phyloP scores from a whole-genome alignment of 1,140 invertebrate species.

The Trichogramma pretiosum region DNA sequence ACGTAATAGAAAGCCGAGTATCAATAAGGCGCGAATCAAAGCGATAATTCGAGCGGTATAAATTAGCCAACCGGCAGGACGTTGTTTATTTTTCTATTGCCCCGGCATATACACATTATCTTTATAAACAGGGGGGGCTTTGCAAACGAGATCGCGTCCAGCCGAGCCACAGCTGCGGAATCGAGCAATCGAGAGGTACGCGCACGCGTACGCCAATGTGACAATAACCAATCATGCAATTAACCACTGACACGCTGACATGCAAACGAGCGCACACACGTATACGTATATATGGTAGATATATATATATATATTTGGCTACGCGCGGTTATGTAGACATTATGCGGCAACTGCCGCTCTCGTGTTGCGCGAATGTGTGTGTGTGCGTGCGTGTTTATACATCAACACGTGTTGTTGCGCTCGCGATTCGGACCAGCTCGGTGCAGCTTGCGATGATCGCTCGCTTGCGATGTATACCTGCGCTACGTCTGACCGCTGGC shows the following conservation, averaged over 20 bases:
- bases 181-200: neutral
- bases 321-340: conserved; percentile 40
- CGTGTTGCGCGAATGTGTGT: conserved; percentile 29
- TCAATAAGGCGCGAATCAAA: too few species aligned
- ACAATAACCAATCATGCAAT: conserved; percentile 43
- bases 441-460: too few species aligned
- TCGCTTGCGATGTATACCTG: too few species aligned
- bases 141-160: conserved; percentile 4
- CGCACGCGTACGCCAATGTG: conserved; percentile 17
- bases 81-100: too few species aligned
- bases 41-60: too few species aligned
- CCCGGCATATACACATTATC: neutral
- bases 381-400: conserved; percentile 13
- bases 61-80: too few species aligned
- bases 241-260: conserved; percentile 40
- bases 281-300: neutral
- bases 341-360: conserved; percentile 42
- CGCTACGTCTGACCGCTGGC: too few species aligned
- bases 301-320: conserved; percentile 13
- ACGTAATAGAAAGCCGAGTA: too few species aligned
- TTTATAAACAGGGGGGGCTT: neutral
- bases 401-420: too few species aligned
- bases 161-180: too few species aligned
- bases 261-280: conserved; percentile 10
- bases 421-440: too few species aligned